phyloP scores from a whole-genome alignment of 35 echinoderm and acorn worm genomes.

The Apostichopus japonicus region DNA sequence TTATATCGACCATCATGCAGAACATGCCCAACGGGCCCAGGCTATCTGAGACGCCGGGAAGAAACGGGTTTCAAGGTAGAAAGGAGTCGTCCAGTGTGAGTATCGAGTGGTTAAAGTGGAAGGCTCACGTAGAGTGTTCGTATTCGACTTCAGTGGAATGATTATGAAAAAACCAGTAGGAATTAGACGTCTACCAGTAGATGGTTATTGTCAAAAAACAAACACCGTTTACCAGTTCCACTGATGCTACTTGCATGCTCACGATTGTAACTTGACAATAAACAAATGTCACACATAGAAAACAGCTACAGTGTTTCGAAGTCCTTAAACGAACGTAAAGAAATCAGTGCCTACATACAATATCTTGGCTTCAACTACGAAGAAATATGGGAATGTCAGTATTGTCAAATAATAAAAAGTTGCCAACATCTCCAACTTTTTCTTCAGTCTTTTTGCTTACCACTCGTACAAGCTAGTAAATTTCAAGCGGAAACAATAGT shows the following conservation, averaged over 20 bases:
- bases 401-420: too few species aligned
- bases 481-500: not conserved
- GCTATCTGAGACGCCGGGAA: conserved; percentile 29
- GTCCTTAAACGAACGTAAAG: too few species aligned
- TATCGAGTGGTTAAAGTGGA: conserved; percentile 61
- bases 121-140: not conserved
- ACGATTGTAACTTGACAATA: too few species aligned
- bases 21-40: conserved; percentile 58
- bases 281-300: too few species aligned
- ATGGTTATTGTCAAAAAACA: too few species aligned
- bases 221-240: too few species aligned
- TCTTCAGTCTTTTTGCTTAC: conserved; percentile 26
- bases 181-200: not conserved
- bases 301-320: too few species aligned
- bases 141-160: not conserved
- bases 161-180: not conserved
- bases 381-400: too few species aligned
- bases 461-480: not conserved
- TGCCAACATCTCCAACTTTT: too few species aligned
- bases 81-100: conserved; percentile 23
- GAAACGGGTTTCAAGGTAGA: conserved; percentile 39
- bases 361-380: too few species aligned
- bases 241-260: too few species aligned
- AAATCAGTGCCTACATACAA: too few species aligned
- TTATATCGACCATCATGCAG: conserved; percentile 56